Evolutionary conservation across 2,113 vertebrate genomes (phyloP), one percentile per base, ranked within the genome.

Genomic region (Tylochromis polylepis): DNA sequence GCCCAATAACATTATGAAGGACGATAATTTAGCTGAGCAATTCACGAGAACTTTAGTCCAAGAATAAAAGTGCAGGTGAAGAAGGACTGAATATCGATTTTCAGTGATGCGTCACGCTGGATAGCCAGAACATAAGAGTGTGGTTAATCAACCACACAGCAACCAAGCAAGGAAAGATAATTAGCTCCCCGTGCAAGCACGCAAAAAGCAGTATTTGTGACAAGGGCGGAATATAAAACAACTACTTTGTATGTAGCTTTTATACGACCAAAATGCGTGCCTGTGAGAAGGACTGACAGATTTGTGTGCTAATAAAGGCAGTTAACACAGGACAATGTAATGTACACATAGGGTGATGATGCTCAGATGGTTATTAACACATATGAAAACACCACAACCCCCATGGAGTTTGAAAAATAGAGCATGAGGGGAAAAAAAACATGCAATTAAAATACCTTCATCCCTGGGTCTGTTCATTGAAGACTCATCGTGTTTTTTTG

Each of bases 401-500:
- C 91, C 57, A 85, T 20, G 65, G 91, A 89, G 49, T 86, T 83
- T 83, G n/a, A 87, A 94, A 93, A 95, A 92, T 65, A 81, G 89
- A 91, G 92, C 89, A 94, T 34, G 87, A 95, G 75, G 46, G 56
- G 57, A 56, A 81, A 75, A 67, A 94, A 81, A 88, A 89, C 94
- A 96, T 96, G 95, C 95, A 95, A 90, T 89, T 94, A 93, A 96
- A 96, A 95, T 96, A 97, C 96, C 96, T 97, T 97, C 96, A 91
- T 97, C 96, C 88, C 95, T 94, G 24, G 96, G 96, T 90, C 96
- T 94, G 96, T 97, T 97, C 95, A 95, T 94, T 81, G 96, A 93
- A 81, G 96, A 96, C 93, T 97, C 96, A 51, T 96, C 96, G 2
- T 95, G 95, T 91, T 97, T 98, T 97, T 97, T 98, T 95, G 97